These are phyloP conservation scores for Crotalus helleri DNA, from an alignment of 2,113 vertebrate genomes.

Conservation along the genomic window DNA sequence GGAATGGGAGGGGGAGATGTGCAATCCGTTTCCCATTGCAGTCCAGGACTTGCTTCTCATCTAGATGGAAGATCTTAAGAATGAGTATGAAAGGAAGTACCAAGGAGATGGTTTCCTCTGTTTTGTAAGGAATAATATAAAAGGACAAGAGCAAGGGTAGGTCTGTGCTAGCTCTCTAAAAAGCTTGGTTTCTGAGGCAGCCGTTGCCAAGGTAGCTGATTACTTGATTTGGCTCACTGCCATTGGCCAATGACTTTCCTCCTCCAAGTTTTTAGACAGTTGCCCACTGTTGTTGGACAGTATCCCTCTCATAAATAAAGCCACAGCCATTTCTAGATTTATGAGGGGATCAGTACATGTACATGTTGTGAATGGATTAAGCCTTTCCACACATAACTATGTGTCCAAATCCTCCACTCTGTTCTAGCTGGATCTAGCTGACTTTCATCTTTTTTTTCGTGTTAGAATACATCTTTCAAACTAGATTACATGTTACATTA, in stretches of 20 bases:
- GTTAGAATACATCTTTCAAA: background rate
- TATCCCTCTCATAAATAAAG: background rate
- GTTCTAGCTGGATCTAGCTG: background rate
- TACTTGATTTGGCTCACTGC: slow-evolving; percentile 39
- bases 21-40: background rate
- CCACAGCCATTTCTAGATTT: background rate
- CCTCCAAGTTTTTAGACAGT: slow-evolving; percentile 11
- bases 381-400: background rate
- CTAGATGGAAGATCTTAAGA: slow-evolving; percentile 32
- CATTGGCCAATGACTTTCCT: slow-evolving; percentile 39
- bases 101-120: slow-evolving; percentile 48
- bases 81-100: slow-evolving; percentile 26
- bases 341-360: background rate
- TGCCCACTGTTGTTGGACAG: background rate
- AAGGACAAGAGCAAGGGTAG: slow-evolving; percentile 43
- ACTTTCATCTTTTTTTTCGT: background rate
- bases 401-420: background rate
- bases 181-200: slow-evolving; percentile 33
- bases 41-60: slow-evolving; percentile 17
- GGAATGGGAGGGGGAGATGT: background rate
- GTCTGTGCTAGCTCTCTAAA: slow-evolving; percentile 38
- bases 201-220: slow-evolving; percentile 39
- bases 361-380: background rate
- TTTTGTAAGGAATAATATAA: slow-evolving; percentile 48
- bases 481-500: background rate